Evolutionary conservation across 2,888 invertebrate species (phyloP).

Genomic region (Synanthedon tipuliformis): DNA sequence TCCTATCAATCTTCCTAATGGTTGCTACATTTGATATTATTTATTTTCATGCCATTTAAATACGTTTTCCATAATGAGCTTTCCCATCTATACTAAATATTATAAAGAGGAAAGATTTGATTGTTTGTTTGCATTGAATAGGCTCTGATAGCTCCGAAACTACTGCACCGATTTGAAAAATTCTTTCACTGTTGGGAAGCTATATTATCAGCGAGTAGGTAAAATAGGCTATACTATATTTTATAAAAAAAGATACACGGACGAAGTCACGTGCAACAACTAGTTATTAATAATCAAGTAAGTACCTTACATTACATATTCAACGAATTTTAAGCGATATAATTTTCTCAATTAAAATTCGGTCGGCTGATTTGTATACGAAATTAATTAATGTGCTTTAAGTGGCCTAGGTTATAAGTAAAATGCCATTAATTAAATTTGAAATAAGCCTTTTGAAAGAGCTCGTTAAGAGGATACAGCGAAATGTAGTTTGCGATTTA

Average conservation of each 20-base stretch:
- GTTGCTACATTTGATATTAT: neutral
- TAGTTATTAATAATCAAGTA: too few relatives aligned
- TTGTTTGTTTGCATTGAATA: too few relatives aligned
- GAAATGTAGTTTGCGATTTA: slow-evolving; percentile 49
- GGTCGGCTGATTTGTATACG: slow-evolving; percentile 1
- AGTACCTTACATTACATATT: neutral
- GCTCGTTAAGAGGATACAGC: slow-evolving; percentile 43
- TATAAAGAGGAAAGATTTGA: too few relatives aligned
- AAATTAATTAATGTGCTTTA: slow-evolving; percentile 1
- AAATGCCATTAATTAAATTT: slow-evolving; percentile 43
- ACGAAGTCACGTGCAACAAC: too few relatives aligned
- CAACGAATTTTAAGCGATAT: neutral
- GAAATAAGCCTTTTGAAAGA: slow-evolving; percentile 34
- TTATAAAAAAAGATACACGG: too few relatives aligned
- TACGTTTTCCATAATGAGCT: neutral
- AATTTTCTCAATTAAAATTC: neutral
- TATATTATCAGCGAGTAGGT: too few relatives aligned
- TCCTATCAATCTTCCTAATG: slow-evolving; percentile 13
- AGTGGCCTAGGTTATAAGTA: slow-evolving; percentile 6
- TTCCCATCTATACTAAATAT: too few relatives aligned
- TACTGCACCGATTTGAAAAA: too few relatives aligned
- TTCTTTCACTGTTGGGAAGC: too few relatives aligned
- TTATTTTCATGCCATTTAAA: neutral
- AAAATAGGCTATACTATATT: too few relatives aligned
- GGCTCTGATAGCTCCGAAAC: too few relatives aligned